Evolutionary conservation across 2,113 vertebrate species (phyloP), one percentile per base, ranked within the genome.

Genomic region (Lasiurus borealis): DNA sequence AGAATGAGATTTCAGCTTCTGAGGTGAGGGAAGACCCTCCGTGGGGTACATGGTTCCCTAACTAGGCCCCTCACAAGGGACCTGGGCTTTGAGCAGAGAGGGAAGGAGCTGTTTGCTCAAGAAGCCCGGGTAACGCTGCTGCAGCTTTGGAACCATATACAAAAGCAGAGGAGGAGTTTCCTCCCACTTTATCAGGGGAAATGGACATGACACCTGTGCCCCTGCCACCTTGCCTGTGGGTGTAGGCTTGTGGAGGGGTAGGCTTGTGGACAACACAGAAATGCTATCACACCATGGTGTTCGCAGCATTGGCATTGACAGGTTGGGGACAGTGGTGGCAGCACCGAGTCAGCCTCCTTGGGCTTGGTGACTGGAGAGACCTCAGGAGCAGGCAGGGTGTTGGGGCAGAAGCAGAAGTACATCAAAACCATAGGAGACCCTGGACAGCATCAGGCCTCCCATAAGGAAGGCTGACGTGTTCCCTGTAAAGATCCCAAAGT

Each of bases 231-330:
- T 0, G 29, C 6, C 19, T 10, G 0, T 8, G 12, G 36, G 16
- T 29, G 40, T 40, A 40, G 40, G 40, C 40, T 40, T 40, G 40
- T 40, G 40, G 40, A 40, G 40, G n/a, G 40, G 14, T 0, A 1
- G 9, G 7, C 31, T 25, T 71, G 34, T 11, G 34, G 29, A 14
- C 8, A 6, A n/a, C 15, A 18, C 29, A 13, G 44, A 12, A 2
- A 48, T 7, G 23, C 0, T 25, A 14, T 2, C 3, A 5, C 12
- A 23, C 27, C 1, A 1, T 16, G 69, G 1, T 21, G 40, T 29
- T 9, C n/a, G 27, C 0, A 50, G 50, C 10, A 13, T 25, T 36
- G 75, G 34, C 2, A 4, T 25, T 25, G 2, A 4, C 0, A 0
- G 40, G 0, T 31, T n/a, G 46, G 23, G 16, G 77, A 15, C 29